A percentile compares a stretch with the other conserved stretches of the same genome.
phyloP scores from a whole-genome alignment of 1,140 invertebrate genomes.

The Brachionus rotundiformis region DNA sequence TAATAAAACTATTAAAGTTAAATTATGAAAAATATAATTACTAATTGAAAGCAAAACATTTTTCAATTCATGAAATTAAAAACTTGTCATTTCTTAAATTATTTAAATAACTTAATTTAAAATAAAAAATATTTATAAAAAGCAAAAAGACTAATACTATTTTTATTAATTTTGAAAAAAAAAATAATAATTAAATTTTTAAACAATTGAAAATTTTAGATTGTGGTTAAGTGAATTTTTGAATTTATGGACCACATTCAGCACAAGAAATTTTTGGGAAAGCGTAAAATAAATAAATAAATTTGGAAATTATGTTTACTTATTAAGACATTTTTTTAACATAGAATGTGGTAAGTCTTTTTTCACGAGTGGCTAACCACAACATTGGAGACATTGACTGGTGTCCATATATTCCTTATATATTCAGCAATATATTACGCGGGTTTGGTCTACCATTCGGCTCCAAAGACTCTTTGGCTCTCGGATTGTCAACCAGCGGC shows the following conservation, averaged over 20 bases:
- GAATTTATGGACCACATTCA: conserved; percentile 74
- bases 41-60: too few relatives aligned
- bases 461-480: conserved; percentile 68
- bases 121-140: too few relatives aligned
- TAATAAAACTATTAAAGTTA: too few relatives aligned
- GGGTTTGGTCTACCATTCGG: conserved; percentile 77
- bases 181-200: conserved; percentile 2
- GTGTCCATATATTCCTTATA: conserved; percentile 76
- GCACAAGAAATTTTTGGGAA: conserved; percentile 73
- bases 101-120: too few relatives aligned
- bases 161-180: conserved; percentile 11
- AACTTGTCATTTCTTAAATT: too few relatives aligned
- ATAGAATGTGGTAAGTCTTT: conserved; percentile 73
- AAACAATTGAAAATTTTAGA: too few relatives aligned
- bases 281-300: conserved; percentile 65
- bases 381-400: conserved; percentile 85
- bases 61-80: too few relatives aligned
- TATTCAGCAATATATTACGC: conserved; percentile 78
- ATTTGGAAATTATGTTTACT: conserved; percentile 52
- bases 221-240: conserved; percentile 84
- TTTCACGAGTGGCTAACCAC: conserved; percentile 72
- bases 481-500: conserved; percentile 54
- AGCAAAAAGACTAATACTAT: neutral
- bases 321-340: conserved; percentile 48
- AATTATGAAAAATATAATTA: too few relatives aligned